These are phyloP conservation scores for Tringa solitaria DNA, from an alignment of 2,113 vertebrate species.

Conservation along the genomic window DNA sequence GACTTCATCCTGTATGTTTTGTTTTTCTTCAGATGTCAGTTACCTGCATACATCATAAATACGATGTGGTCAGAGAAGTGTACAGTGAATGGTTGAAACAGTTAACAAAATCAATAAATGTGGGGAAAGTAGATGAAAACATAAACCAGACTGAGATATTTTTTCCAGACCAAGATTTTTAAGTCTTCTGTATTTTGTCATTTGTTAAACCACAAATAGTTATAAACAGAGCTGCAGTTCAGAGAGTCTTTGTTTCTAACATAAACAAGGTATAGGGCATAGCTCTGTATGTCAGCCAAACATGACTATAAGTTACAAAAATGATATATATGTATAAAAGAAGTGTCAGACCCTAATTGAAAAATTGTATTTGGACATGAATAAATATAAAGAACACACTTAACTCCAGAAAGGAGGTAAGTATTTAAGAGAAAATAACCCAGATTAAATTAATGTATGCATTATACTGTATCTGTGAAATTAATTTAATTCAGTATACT, in stretches of 20 bases:
- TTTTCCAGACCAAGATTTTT: conserved; percentile 74
- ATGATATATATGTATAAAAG: conserved; percentile 69
- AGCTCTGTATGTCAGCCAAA: conserved; percentile 64
- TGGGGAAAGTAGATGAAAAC: conserved; percentile 64
- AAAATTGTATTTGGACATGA: conserved; percentile 50
- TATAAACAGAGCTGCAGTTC: conserved; percentile 65
- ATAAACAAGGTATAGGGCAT: conserved; percentile 69
- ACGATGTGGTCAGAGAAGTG: not conserved
- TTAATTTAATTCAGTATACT: conserved; percentile 9
- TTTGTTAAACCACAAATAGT: conserved; percentile 73
- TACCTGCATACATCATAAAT: conserved; percentile 51
- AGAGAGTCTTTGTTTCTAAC: conserved; percentile 71
- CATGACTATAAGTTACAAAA: conserved; percentile 56
- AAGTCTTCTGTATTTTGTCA: conserved; percentile 78
- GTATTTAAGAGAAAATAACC: conserved; percentile 31
- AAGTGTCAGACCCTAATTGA: conserved; percentile 63
- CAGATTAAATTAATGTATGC: not conserved
- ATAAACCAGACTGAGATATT: conserved; percentile 73
- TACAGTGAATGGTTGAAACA: conserved; percentile 53
- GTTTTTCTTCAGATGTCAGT: conserved; percentile 41
- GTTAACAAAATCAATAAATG: conserved; percentile 69
- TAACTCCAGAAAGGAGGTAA: conserved; percentile 16
- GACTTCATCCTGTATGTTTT: not conserved
- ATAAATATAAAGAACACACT: conserved; percentile 42
- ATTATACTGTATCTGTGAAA: conserved; percentile 7